phyloP scores from a whole-genome alignment of 2,888 invertebrate genomes.

The Drosophila monieri region DNA sequence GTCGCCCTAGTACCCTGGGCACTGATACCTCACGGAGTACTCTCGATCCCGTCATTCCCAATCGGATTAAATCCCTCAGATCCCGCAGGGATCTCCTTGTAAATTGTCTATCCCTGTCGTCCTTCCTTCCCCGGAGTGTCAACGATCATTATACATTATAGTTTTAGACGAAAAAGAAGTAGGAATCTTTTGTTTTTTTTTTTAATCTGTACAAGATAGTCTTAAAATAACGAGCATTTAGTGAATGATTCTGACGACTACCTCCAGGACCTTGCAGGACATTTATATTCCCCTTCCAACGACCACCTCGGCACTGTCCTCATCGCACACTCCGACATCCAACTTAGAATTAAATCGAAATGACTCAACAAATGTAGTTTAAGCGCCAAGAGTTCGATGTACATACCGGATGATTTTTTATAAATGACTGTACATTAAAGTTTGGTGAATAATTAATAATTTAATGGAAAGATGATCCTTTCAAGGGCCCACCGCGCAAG shows the following conservation, averaged over 20 bases:
- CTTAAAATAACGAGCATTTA: neutral
- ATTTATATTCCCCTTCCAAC: neutral
- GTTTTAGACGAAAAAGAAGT: neutral
- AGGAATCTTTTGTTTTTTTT: neutral
- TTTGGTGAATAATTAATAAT: neutral
- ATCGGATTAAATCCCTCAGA: neutral
- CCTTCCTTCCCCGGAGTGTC: neutral
- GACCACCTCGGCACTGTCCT: too few relatives aligned
- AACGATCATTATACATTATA: constrained; percentile 6
- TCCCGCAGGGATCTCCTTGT: neutral
- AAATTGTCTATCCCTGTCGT: neutral
- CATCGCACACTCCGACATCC: neutral
- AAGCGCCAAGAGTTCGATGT: neutral
- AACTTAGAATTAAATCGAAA: neutral
- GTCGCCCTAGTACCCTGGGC: constrained; percentile 2
- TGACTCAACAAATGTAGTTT: neutral
- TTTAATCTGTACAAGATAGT: neutral
- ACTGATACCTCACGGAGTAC: neutral
- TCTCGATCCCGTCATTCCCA: neutral
- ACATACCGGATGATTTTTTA: neutral
- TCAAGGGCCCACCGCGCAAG: neutral
- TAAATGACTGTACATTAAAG: neutral
- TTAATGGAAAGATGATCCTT: neutral
- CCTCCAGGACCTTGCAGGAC: neutral
- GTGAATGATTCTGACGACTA: neutral